phyloP scores from a whole-genome alignment of 2,797 vertebrate genomes.

The Typhlichthys eigenmanni region DNA sequence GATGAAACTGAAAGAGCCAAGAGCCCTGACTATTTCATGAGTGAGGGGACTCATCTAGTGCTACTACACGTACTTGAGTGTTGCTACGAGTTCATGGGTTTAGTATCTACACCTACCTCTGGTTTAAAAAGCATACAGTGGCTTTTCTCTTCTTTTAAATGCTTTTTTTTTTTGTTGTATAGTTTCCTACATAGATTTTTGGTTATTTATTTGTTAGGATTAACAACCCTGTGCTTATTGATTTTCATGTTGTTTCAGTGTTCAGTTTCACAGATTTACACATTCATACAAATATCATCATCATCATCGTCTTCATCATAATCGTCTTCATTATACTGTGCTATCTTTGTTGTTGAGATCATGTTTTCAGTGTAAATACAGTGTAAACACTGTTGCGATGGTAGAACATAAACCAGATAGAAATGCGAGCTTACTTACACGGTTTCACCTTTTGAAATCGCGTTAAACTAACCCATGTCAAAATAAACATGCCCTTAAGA shows the following conservation, averaged over 20 bases:
- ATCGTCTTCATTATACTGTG: constrained; percentile 26
- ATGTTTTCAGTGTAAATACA: constrained; percentile 31
- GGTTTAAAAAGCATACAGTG: constrained; percentile 52
- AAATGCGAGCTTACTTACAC: too few species aligned
- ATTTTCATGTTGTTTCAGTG: constrained; percentile 54
- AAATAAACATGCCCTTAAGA: constrained; percentile 61
- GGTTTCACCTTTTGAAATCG: too few species aligned
- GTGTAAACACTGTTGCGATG: constrained; percentile 28
- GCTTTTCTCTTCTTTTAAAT: constrained; percentile 22
- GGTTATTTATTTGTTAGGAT: constrained; percentile 65
- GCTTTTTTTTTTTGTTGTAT: constrained; percentile 33
- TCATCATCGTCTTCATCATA: constrained; percentile 40
- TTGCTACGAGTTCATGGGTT: constrained; percentile 15
- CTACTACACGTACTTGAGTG: constrained; percentile 27
- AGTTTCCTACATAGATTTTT: constrained; percentile 4
- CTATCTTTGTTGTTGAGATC: constrained; percentile 24
- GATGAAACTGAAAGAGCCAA: constrained; percentile 38
- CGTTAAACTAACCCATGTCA: constrained; percentile 23
- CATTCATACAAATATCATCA: constrained; percentile 20
- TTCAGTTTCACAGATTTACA: constrained; percentile 29
- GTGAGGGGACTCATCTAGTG: constrained; percentile 17
- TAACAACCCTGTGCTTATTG: constrained; percentile 58
- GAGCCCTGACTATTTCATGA: constrained; percentile 22
- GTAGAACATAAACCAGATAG: too few species aligned
- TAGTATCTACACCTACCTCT: constrained; percentile 71